Percentiles rank a stretch among this genome's conserved stretches.
Evolutionary conservation across 2,797 vertebrate species (phyloP).

Genomic region (Schizothorax lantsangensis): DNA sequence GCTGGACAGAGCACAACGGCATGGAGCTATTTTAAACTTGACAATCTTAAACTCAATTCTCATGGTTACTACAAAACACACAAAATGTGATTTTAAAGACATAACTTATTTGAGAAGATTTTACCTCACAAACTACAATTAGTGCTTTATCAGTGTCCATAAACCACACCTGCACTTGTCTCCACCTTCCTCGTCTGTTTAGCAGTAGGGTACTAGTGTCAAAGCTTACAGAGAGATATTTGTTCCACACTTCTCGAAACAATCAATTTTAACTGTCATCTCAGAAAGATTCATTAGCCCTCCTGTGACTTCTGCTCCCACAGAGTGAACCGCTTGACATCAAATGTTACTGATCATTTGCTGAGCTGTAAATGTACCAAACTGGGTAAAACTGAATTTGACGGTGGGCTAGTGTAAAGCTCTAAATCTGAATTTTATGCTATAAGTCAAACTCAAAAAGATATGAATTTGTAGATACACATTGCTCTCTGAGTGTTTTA

Average conservation of each 20-base stretch:
- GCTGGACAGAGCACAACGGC: neutral
- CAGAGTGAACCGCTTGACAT: conserved; percentile 1
- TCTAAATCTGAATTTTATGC: conserved; percentile 1
- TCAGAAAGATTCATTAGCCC: conserved; percentile 27
- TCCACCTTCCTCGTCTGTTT: neutral
- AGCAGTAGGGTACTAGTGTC: neutral
- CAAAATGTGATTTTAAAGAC: neutral
- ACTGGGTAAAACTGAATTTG: neutral
- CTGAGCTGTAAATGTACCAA: conserved; percentile 12
- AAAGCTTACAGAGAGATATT: neutral
- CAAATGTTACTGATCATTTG: conserved; percentile 24
- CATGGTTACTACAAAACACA: neutral
- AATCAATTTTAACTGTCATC: conserved; percentile 12
- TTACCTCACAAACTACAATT: neutral
- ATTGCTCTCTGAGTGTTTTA: neutral
- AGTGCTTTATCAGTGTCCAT: neutral
- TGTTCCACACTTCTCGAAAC: neutral
- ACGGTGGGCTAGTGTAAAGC: neutral
- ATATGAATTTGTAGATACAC: neutral
- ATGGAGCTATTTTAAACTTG: neutral
- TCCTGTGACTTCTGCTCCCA: neutral
- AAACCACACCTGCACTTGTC: neutral
- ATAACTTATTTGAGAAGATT: neutral
- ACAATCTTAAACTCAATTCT: neutral
- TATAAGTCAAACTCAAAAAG: neutral